phyloP scores from a whole-genome alignment of 2,113 vertebrate species.

The Geococcyx californianus region DNA sequence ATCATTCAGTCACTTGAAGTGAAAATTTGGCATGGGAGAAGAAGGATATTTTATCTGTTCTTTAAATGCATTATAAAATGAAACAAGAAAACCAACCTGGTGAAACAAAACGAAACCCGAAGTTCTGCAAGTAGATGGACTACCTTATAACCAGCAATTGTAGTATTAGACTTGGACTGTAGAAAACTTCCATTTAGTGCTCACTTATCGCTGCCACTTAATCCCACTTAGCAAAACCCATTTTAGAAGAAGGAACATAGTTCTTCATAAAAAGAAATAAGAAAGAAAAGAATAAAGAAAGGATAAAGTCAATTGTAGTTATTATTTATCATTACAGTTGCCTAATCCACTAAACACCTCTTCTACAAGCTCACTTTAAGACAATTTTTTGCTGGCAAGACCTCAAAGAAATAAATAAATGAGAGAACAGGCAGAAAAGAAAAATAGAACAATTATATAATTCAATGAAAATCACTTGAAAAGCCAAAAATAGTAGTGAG shows the following conservation, averaged over 20 bases:
- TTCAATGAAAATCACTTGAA: not conserved
- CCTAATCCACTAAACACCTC: not conserved
- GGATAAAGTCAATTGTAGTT: not conserved
- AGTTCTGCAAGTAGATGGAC: not conserved
- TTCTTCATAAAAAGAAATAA: not conserved
- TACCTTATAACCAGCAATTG: not conserved
- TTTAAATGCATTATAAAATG: not conserved
- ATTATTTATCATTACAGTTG: not conserved
- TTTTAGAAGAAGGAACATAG: not conserved
- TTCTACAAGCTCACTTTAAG: not conserved
- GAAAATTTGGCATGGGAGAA: not conserved
- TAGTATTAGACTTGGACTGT: accelerated
- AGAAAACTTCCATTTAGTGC: not conserved
- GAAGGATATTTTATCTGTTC: not conserved
- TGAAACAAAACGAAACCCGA: not conserved
- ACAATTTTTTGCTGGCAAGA: not conserved
- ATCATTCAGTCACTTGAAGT: not conserved
- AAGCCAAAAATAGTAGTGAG: not conserved
- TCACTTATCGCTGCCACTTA: not conserved
- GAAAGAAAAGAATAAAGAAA: not conserved
- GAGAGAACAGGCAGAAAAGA: not conserved
- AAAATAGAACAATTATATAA: not conserved
- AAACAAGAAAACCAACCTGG: not conserved
- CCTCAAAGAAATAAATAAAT: not conserved
- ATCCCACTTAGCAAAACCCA: not conserved